Evolutionary conservation across 2,113 vertebrate species (phyloP), one percentile per base, ranked within the genome.

Genomic region (Onychorhynchus coronatus): DNA sequence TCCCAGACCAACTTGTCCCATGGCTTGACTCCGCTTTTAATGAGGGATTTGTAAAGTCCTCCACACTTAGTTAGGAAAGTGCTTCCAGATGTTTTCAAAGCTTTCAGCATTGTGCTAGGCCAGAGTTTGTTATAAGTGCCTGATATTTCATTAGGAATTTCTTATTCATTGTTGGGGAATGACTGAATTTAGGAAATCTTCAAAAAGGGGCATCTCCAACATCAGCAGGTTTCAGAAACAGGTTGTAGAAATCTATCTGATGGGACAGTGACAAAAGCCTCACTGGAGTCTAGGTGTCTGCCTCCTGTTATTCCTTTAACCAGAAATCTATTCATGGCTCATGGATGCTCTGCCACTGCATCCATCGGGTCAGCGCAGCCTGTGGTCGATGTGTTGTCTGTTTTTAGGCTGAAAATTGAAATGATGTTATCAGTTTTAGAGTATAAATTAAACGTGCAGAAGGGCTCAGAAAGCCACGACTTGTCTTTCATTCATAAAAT

Each of bases 401-500:
- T 27, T 52, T 16, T 28, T 52, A 52, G 50, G 50, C 50, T 52
- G 25, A 52, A 52, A 52, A 52, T 28, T 28, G 25, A 52, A 52
- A 52, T 27, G 25, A 28, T 52, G 25, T 52, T 52, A 52, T 28
- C 50, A 28, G 25, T 52, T 52, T 52, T 19, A 53, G 9, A 30
- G 52, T 17, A 53, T 53, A 52, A 28, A 52, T 14, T 42, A 71
- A 76, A 28, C 6, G 1, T 6, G 16, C 7, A 49, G 50, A 44
- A 77, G 23, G 44, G 39, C 13, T 63, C 6, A 11, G 39, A 62
- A 31, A 77, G 47, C 14, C 14, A 2, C 2, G 13, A 17, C 28
- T 49, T 62, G 13, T 24, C 37, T 61, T 30, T 41, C 31, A 20
- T 8, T 15, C 9, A 4, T 22, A 15, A 4, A 16, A 0, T 10